Base-by-base conservation (phyloP, 2,113 vertebrate species). In the Trochalopteron elliotii region DNA sequence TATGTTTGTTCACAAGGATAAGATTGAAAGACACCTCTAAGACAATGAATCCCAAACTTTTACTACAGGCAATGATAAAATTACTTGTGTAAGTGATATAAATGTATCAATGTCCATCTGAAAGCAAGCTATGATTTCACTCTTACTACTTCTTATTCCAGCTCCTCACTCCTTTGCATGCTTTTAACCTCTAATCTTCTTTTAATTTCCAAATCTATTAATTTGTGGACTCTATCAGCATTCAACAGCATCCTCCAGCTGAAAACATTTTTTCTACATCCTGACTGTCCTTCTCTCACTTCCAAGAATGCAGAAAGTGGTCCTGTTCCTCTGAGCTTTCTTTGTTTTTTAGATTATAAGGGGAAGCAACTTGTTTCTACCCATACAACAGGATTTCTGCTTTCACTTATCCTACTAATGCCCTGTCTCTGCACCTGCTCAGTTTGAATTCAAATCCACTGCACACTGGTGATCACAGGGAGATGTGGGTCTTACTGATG, bases 331-430 rank as follows among this genome's bases (percentile, higher is more conserved):
- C 71, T 2, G 2, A 77, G 7, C 4, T 39, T 83, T 40, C 12
- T 90, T 60, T 83, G 14, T 1, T 50, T 74, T 42, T 22, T 63
- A 21, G 8, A 33, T 67, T 57, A 7, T 25, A 79, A 76, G 7
- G 9, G 2, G n/a, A 79, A 83, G 24, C 24, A 71, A 31, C 11
- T 60, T 71, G 24, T 65, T 90, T 85, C 31, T 0, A 2, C 31
- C 63, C 23, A 25, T 25, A 20, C 7, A 55, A 53, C 0, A 9
- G 39, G 5, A 4, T 74, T 83, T 75, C 27, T 0, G 0, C 55
- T 91, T 75, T 31, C 11, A 35, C 19, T 76, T 31, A 20, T 72
- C 25, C 45, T 68, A 2, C 18, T 69, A 31, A 17, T 63, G 49
- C n/a, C 21, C 40, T 60, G 69, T 59, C 52, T 75, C 47, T 55